Evolutionary conservation across 2,888 invertebrate species (phyloP).

Genomic region (Noctua pronuba): DNA sequence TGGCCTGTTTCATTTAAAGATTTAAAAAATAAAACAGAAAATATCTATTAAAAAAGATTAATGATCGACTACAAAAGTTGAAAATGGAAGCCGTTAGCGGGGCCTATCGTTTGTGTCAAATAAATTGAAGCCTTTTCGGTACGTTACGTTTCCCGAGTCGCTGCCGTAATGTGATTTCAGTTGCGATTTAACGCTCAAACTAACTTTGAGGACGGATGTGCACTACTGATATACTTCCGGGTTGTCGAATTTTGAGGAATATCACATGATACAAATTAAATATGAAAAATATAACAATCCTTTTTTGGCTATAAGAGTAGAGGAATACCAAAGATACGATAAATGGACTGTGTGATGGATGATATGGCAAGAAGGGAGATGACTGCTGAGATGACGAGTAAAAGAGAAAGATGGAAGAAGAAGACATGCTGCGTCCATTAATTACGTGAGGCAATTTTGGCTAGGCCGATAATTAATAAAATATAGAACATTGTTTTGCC

Average conservation of each 20-base stretch:
- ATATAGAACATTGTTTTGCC: background rate
- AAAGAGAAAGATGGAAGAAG: background rate
- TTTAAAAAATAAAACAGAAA: background rate
- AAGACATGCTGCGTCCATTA: too few relatives aligned
- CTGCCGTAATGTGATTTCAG: slow-evolving; percentile 71
- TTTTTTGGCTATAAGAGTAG: background rate
- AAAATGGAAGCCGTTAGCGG: slow-evolving; percentile 53
- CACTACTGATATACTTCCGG: slow-evolving; percentile 30
- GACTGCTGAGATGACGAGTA: background rate
- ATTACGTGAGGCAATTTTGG: too few relatives aligned
- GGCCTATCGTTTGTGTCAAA: slow-evolving; percentile 66
- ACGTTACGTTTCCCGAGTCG: slow-evolving; percentile 52
- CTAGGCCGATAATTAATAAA: too few relatives aligned
- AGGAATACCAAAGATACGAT: background rate
- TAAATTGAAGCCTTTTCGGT: slow-evolving; percentile 70
- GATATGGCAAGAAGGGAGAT: background rate
- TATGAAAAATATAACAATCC: background rate
- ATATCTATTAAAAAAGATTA: slow-evolving; percentile 57
- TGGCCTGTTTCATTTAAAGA: background rate
- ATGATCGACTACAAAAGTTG: slow-evolving; percentile 44
- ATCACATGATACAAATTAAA: background rate
- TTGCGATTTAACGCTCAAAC: slow-evolving; percentile 72
- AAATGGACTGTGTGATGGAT: background rate
- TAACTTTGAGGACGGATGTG: slow-evolving; percentile 59
- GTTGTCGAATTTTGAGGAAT: slow-evolving; percentile 10